A percentile compares a stretch with the other conserved stretches of the same genome.
phyloP scores from a whole-genome alignment of 2,797 vertebrate species.

The Heliangelus exortis region DNA sequence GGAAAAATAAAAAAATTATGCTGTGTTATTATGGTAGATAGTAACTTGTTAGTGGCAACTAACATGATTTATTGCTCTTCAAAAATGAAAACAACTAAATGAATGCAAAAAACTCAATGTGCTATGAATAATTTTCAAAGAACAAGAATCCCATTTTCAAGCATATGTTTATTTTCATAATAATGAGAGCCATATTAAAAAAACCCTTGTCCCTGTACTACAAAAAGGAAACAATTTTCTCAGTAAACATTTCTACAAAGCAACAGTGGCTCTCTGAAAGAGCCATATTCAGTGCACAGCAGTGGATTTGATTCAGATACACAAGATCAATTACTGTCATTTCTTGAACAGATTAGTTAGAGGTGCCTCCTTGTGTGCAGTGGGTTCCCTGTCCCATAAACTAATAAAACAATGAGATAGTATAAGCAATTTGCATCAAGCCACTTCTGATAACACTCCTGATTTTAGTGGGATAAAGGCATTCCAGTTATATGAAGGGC shows the following conservation, averaged over 20 bases:
- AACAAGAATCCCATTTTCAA: neutral
- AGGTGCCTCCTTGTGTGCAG: neutral
- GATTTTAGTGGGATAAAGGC: neutral
- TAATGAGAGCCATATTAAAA: neutral
- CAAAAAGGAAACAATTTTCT: neutral
- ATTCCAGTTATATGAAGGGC: neutral
- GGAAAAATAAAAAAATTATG: neutral
- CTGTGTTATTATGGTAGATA: neutral
- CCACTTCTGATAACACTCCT: neutral
- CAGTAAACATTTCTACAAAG: neutral
- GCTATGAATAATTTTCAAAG: neutral
- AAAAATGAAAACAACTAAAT: neutral
- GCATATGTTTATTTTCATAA: neutral
- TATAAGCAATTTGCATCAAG: neutral
- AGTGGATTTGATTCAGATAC: neutral
- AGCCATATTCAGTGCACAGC: neutral
- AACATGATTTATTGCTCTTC: neutral
- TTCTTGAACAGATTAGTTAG: neutral
- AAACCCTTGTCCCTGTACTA: neutral
- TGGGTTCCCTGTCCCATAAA: neutral
- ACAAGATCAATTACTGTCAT: neutral
- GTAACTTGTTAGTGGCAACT: neutral
- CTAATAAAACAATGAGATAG: neutral
- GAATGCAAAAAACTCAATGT: neutral
- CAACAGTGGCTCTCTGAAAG: neutral